A percentile compares a stretch with the other conserved stretches of the same genome.
Conservation (phyloP, 92 coral and sea anemone species). For the Phymanthus crucifer region DNA sequence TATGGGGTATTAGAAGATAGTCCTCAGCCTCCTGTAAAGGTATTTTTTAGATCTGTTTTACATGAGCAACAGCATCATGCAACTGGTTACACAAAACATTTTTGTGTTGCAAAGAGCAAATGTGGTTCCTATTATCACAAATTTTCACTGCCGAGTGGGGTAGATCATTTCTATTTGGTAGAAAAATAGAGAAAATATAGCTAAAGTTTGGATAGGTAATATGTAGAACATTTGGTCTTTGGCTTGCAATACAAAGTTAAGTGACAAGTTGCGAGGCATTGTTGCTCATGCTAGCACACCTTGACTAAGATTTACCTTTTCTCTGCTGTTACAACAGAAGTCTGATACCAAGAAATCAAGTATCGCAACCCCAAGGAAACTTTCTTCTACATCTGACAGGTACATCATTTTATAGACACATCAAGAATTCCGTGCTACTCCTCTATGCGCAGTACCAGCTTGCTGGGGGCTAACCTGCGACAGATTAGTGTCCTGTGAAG, state of each 20-base stretch:
- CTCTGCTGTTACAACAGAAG: background rate
- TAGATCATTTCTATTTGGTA: no score
- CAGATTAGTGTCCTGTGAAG: no score
- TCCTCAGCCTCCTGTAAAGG: background rate
- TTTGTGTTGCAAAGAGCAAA: no score
- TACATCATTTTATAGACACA: background rate
- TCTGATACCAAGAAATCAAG: conserved; percentile 6
- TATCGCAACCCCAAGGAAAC: conserved; percentile 11
- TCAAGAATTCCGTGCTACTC: no score
- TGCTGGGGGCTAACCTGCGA: no score
- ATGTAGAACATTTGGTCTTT: background rate
- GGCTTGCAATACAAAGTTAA: background rate
- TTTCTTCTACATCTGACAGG: background rate
- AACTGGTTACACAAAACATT: no score
- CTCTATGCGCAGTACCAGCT: no score
- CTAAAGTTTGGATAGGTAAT: no score
- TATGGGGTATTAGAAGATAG: conserved; percentile 10
- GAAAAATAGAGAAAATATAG: no score
- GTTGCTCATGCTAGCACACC: background rate
- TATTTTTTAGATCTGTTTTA: background rate
- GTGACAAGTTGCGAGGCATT: background rate
- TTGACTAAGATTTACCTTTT: background rate
- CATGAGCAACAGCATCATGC: no score
- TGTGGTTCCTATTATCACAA: no score
- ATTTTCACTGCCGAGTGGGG: no score